phyloP scores from a whole-genome alignment of 2,888 invertebrate species.

The Nomada fucata region DNA sequence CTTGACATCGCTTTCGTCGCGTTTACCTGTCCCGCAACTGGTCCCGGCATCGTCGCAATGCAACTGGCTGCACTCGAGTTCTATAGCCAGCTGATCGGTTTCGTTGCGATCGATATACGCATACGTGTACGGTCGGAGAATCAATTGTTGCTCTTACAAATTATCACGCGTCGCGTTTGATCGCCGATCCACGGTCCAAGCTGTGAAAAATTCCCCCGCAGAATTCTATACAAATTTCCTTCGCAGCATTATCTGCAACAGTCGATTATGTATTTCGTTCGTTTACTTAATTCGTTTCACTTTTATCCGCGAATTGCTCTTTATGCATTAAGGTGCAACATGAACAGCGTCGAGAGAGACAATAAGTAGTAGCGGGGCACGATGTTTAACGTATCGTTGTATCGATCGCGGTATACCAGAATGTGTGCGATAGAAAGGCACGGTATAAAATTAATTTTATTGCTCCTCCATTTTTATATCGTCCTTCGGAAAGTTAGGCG shows the following conservation, averaged over 20 bases:
- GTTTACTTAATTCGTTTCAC: neutral
- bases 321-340: conserved; percentile 2
- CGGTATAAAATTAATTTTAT: conserved; percentile 26
- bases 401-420: conserved; percentile 4
- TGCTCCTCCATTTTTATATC: neutral
- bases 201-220: no score
- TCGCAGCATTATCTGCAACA: no score
- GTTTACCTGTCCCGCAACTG: neutral
- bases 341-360: neutral
- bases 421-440: neutral
- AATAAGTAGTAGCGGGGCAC: neutral
- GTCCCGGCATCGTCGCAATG: neutral
- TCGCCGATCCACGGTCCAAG: neutral
- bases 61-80: neutral
- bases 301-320: neutral
- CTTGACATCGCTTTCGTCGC: conserved; percentile 42
- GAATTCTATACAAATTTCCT: no score
- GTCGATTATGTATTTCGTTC: no score
- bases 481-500: conserved; percentile 21
- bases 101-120: neutral
- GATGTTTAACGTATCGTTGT: conserved; percentile 3
- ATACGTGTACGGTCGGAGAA: neutral
- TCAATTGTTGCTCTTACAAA: neutral
- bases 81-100: neutral
- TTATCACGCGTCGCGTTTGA: neutral